Base-by-base conservation (phyloP, 1,140 invertebrate species). In the Batillaria attramentaria region DNA sequence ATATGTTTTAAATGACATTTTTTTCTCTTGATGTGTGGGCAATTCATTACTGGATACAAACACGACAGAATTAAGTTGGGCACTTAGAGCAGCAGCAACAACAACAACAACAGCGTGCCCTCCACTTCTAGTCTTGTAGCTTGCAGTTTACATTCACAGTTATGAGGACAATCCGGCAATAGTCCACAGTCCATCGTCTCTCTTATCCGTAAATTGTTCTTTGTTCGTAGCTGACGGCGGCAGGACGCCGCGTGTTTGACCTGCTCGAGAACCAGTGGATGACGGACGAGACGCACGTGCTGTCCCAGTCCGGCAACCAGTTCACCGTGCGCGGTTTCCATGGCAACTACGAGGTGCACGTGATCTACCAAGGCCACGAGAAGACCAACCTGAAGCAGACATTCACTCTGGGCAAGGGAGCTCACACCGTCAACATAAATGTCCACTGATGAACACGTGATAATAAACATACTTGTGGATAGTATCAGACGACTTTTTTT, bases 171-270 rank as follows among this genome's bases (percentile, higher is more conserved):
- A n/a, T n/a, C n/a, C n/a, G n/a, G n/a, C n/a, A n/a, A n/a, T n/a
- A n/a, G n/a, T n/a, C n/a, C n/a, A n/a, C n/a, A n/a, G n/a, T n/a
- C n/a, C n/a, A n/a, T n/a, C n/a, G n/a, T n/a, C n/a, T n/a, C n/a
- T n/a, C n/a, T n/a, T n/a, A n/a, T n/a, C n/a, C n/a, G n/a, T n/a
- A n/a, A n/a, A n/a, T n/a, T n/a, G n/a, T n/a, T n/a, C n/a, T n/a
- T n/a, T n/a, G n/a, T n/a, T n/a, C n/a, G n/a, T n/a, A 85, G 82
- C 80, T 82, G n/a, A 83, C 80, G 41, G 79, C 69, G 31, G 82
- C 84, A 18, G 84, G 84, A 18, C 65, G 72, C 28, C 69, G 82
- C 1, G 83, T 76, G 24, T 42, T 85, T 4, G 46, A 83, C 42
- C 80, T 85, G 24, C 62, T 79, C 6, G 80, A 83, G 65, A 41